Evolutionary conservation across 2,888 invertebrate genomes (phyloP).

Genomic region (Latrodectus hesperus): DNA sequence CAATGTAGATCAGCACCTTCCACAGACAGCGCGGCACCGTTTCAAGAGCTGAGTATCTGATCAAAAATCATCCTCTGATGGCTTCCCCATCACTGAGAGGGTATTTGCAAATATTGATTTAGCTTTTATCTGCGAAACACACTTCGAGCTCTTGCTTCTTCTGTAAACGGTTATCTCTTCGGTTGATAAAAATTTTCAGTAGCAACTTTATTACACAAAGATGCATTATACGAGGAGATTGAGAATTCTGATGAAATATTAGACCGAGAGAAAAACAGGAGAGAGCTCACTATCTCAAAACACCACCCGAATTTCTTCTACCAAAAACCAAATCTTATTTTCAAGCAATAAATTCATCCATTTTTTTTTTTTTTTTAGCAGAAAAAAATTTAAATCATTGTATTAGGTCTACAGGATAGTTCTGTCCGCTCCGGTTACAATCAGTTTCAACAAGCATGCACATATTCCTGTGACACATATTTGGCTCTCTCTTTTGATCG

Average conservation of each 20-base stretch:
- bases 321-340: no score
- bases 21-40: constrained; percentile 28
- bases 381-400: no score
- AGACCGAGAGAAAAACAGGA: background rate
- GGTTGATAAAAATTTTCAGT: background rate
- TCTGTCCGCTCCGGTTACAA: no score
- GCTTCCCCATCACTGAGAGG: constrained; percentile 8
- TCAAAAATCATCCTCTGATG: constrained; percentile 1
- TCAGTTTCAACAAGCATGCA: no score
- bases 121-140: constrained; percentile 23
- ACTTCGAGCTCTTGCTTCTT: constrained; percentile 2
- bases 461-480: no score
- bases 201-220: no score
- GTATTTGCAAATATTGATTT: constrained; percentile 28
- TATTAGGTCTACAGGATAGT: no score
- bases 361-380: no score
- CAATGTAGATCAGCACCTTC: background rate
- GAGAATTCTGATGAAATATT: background rate
- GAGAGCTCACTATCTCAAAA: background rate
- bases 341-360: no score
- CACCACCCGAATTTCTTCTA: background rate
- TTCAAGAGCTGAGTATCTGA: constrained; percentile 15
- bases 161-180: constrained; percentile 3
- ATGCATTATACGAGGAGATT: background rate
- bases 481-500: no score